Evolutionary conservation across 2,113 vertebrate genomes (phyloP).

Genomic region (Oryzias javanicus): DNA sequence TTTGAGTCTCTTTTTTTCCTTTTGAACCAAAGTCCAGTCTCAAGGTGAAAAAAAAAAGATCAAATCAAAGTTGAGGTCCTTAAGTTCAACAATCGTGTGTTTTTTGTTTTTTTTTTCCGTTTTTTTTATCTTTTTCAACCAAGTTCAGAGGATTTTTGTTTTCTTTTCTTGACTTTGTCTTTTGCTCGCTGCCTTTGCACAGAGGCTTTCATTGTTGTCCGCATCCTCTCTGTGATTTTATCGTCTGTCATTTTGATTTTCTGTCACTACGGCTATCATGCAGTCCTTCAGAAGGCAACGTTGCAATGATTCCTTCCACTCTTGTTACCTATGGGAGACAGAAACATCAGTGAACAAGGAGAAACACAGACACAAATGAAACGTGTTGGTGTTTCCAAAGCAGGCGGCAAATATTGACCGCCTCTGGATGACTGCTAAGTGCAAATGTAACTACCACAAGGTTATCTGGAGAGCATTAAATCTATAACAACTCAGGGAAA

Average conservation of each 20-base stretch:
- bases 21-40: constrained; percentile 77
- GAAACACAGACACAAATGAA: constrained; percentile 4
- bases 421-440: neutral
- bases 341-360: constrained; percentile 48
- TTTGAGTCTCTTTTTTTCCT: constrained; percentile 40
- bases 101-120: constrained; percentile 22
- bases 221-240: constrained; percentile 41
- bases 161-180: constrained; percentile 77
- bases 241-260: constrained; percentile 42
- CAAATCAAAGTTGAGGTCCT: constrained; percentile 83
- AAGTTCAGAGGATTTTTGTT: constrained; percentile 78
- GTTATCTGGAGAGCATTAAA: constrained; percentile 28
- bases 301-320: constrained; percentile 81
- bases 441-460: neutral
- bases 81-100: constrained; percentile 59
- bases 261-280: constrained; percentile 72
- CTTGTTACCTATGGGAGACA: constrained; percentile 84
- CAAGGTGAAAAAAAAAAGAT: constrained; percentile 69
- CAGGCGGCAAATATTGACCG: constrained; percentile 1
- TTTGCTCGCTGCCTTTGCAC: constrained; percentile 90
- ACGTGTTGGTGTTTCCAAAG: constrained; percentile 4
- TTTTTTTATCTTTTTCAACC: constrained; percentile 69
- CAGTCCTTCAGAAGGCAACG: constrained; percentile 91
- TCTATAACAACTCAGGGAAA: constrained; percentile 1
- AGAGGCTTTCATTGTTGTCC: constrained; percentile 77